Base-by-base conservation (phyloP, 1,140 invertebrate species). In the Calosoma granatense region DNA sequence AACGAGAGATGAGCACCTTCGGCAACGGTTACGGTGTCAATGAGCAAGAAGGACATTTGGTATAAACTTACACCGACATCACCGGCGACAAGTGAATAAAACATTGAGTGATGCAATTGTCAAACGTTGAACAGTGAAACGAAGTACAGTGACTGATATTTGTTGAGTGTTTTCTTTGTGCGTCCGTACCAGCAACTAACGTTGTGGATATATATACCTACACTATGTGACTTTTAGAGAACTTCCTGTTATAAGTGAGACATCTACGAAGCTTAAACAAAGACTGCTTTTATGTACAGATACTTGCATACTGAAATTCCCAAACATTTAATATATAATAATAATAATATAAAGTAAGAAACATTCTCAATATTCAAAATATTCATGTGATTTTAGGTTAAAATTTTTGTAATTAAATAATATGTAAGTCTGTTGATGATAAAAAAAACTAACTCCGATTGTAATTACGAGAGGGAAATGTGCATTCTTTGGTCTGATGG, bases 31-130 rank as follows among this genome's bases (percentile, higher is more conserved):
- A 70, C 58, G 67, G 68, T 53, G 70, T 17, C 39, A 71, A 67
- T 56, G 70, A 72, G 64, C 69, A 71, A 55, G 70, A 72, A 60
- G 70, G 69, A 56, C 70, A 72, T 62, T 69, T 72, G 57, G 70
- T 72, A 51, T 72, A 69, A 65, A 69, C 57, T 52, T 59, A 64
- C 64, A 64, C n/a, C n/a, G n/a, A n/a, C n/a, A n/a, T n/a, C n/a
- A n/a, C 57, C 63, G 69, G 65, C 70, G 69, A 70, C 12, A 55
- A 55, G 53, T 30, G 15, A 54, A 54, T 59, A 6, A 14, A 30
- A 30, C 26, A 12, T 47, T 47, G 41, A 12, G 41, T 17, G 41
- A 47, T 47, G 17, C 3, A 47, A 47, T 9, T 17, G 9, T n/a
- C n/a, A n/a, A n/a, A n/a, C n/a, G n/a, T n/a, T n/a, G n/a, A n/a